A percentile compares a stretch with the other conserved stretches of the same genome.
Evolutionary conservation across 1,140 invertebrate genomes (phyloP).

Genomic region (Calephelis virginiensis): DNA sequence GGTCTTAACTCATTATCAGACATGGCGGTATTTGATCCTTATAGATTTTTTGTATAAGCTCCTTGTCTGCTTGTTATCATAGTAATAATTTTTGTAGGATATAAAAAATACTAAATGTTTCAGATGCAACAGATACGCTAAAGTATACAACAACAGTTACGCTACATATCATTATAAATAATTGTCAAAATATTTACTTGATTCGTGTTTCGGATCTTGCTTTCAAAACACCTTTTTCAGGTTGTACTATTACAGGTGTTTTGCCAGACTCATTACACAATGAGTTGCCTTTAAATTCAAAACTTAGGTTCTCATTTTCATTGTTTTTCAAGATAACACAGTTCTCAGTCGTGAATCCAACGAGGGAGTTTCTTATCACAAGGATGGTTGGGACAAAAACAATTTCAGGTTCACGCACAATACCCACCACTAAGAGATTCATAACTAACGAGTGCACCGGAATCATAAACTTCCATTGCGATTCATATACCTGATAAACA

Average conservation of each 20-base stretch:
- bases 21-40: too few relatives aligned
- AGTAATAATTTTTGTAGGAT: too few relatives aligned
- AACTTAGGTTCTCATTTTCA: conserved; percentile 56
- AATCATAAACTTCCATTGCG: conserved; percentile 65
- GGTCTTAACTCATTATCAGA: too few relatives aligned
- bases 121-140: too few relatives aligned
- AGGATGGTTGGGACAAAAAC: conserved; percentile 60
- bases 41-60: too few relatives aligned
- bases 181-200: conserved; percentile 40
- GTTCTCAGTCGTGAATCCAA: conserved; percentile 54
- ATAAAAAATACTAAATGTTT: too few relatives aligned
- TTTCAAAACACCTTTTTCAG: conserved; percentile 54
- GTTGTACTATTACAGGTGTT: conserved; percentile 55
- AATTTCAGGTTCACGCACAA: conserved; percentile 62
- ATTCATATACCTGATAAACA: conserved; percentile 52
- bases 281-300: conserved; percentile 69
- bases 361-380: conserved; percentile 61
- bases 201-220: conserved; percentile 57
- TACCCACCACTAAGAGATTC: conserved; percentile 56
- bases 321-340: conserved; percentile 55
- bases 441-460: conserved; percentile 45
- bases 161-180: background rate
- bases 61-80: too few relatives aligned
- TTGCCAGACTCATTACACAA: conserved; percentile 62
- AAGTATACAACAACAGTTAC: background rate